Conservation (phyloP, 2,797 vertebrate genomes). For the Anguilla pacifica region DNA sequence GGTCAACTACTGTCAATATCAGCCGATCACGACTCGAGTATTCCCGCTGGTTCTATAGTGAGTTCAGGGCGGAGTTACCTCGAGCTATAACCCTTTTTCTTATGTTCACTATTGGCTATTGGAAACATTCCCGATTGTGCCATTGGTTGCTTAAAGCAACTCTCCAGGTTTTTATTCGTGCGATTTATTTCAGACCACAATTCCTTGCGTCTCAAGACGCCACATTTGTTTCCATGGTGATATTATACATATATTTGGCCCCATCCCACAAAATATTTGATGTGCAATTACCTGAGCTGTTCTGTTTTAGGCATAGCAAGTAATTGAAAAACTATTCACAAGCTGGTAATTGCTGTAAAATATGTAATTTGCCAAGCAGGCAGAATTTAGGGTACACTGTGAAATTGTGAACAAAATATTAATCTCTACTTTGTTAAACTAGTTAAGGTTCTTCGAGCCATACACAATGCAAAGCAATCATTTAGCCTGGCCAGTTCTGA, state of each 20-base stretch:
- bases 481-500: no score
- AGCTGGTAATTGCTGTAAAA: neutral
- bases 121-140: neutral
- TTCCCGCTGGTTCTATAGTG: neutral
- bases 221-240: conserved; percentile 53
- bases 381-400: no score
- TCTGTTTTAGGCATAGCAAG: neutral
- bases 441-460: no score
- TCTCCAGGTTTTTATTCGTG: conserved; percentile 61
- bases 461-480: no score
- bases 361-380: neutral
- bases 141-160: conserved; percentile 60
- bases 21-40: neutral
- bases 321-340: neutral
- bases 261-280: neutral
- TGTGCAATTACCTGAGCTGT: neutral
- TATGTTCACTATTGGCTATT: conserved; percentile 59
- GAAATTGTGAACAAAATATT: no score
- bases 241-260: conserved; percentile 26
- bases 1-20: neutral
- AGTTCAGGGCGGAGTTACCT: conserved; percentile 62
- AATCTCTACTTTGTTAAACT: no score
- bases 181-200: conserved; percentile 78
- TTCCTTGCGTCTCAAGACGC: conserved; percentile 59
- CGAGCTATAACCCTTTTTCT: conserved; percentile 48